These are phyloP conservation scores for Pediacus dermestoides DNA, from an alignment of 2,888 invertebrate species.

Conservation along the genomic window DNA sequence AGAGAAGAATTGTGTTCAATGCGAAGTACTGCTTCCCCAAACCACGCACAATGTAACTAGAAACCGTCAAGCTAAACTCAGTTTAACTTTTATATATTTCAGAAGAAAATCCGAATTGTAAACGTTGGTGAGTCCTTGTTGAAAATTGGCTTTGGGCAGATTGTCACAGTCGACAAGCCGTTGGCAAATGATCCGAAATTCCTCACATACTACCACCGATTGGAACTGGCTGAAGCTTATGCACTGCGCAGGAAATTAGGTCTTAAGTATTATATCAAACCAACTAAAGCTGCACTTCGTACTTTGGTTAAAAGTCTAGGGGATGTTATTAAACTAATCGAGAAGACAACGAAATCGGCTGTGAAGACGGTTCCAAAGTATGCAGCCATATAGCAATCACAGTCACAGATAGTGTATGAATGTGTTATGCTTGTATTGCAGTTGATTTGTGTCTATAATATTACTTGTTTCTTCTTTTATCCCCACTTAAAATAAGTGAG, in stretches of 20 bases:
- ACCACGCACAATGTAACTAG: slow-evolving; percentile 37
- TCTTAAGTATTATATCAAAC: slow-evolving; percentile 51
- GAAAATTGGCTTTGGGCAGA: slow-evolving; percentile 68
- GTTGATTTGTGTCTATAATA: slow-evolving; percentile 36
- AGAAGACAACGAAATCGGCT: background rate
- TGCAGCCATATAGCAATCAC: slow-evolving; percentile 35
- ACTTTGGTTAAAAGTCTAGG: slow-evolving; percentile 19
- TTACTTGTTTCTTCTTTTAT: slow-evolving; percentile 36
- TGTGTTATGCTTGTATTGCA: slow-evolving; percentile 33
- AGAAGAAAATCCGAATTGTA: slow-evolving; percentile 45
- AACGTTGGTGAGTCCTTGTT: slow-evolving; percentile 55
- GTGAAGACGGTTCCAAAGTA: slow-evolving; percentile 17
- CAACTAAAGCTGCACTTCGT: slow-evolving; percentile 38
- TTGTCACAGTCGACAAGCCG: slow-evolving; percentile 66
- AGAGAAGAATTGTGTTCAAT: slow-evolving; percentile 48
- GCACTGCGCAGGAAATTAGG: slow-evolving; percentile 52
- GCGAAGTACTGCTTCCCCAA: slow-evolving; percentile 47
- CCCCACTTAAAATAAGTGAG: slow-evolving; percentile 13
- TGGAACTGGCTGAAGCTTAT: slow-evolving; percentile 49
- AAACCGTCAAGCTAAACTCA: no score
- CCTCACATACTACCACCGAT: slow-evolving; percentile 45
- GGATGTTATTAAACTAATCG: slow-evolving; percentile 1
- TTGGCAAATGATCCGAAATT: slow-evolving; percentile 40
- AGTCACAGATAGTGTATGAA: slow-evolving; percentile 33
- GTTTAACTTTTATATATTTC: no score